These are phyloP conservation scores for Trypoxylus dichotomus DNA, from an alignment of 1,140 invertebrate genomes.

Conservation along the genomic window DNA sequence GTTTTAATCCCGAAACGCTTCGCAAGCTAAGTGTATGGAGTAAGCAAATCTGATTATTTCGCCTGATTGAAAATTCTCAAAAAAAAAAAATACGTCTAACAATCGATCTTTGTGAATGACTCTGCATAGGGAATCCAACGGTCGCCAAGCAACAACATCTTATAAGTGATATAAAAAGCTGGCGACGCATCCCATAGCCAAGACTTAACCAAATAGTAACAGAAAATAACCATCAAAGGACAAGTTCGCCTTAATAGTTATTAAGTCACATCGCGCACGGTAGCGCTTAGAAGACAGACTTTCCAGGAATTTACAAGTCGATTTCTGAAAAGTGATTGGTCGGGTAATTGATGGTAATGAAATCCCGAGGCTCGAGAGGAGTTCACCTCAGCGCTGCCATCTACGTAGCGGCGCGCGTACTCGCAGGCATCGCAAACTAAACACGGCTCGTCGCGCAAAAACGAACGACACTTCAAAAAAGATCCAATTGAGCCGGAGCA, in stretches of 20 bases:
- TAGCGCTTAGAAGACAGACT: neutral
- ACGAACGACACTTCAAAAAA: neutral
- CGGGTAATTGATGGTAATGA: neutral
- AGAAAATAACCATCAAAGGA: neutral
- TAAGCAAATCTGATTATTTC: no score
- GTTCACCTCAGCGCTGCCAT: neutral
- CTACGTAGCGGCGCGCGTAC: neutral
- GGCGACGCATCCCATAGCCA: no score
- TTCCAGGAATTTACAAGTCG: neutral
- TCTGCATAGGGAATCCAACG: no score
- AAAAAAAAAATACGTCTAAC: no score
- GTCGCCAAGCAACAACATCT: no score
- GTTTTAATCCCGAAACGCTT: no score
- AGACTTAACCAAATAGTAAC: no score
- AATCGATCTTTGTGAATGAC: no score
- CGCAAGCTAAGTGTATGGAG: no score
- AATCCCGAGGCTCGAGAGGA: neutral
- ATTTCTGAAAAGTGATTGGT: neutral
- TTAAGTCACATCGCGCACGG: neutral
- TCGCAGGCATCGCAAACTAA: neutral
- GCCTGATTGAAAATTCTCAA: no score
- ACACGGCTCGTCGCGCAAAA: neutral
- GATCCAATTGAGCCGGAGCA: neutral
- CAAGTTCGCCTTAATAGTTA: neutral
- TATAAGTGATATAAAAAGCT: no score